Evolutionary conservation across 2,113 vertebrate genomes (phyloP), one percentile per base, ranked within the genome.

Genomic region (Corynorhinus townsendii): DNA sequence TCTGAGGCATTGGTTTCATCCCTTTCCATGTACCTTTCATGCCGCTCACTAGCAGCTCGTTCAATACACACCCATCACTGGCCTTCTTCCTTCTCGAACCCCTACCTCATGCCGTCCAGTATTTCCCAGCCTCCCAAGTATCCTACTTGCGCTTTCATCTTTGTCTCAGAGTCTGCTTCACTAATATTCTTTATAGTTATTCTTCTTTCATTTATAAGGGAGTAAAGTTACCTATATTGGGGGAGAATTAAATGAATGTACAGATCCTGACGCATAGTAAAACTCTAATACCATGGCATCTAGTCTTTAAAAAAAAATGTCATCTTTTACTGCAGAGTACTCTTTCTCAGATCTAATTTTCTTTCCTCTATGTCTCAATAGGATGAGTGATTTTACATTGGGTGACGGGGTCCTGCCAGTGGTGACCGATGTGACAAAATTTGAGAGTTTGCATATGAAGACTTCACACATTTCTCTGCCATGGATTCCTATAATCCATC

Each of bases 221-320:
- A 94, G 33, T 47, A 89, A 93, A 73, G 20, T 76, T 3, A 49
- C 20, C 17, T 79, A 22, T 62, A 22, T 68, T 82, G 40, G 9
- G 16, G 43, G 0, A 87, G 10, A 83, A 79, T 79, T 62, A 54
- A 96, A 73, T 56, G 47, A 68, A 76, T 35, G 8, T 20, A 45
- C 33, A 94, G 52, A 52, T 33, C 1, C 17, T 81, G 17, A 26
- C 5, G 66, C 15, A 73, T 26, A 54, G 12, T 76, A 62, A 11
- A 12, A 30, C 14, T 85, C 35, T 64, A 84, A 66, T 79, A 62
- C 14, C 26, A 66, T 11, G 66, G 0, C 4, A 24, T 45, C 22
- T 73, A 45, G 38, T 86, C 56, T 62, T 59, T 56, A 83, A 69
- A 91, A 86, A 76, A 14, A 83, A 81, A 69, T 30, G 4, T 54